phyloP scores from a whole-genome alignment of 2,113 vertebrate species.

The Syrrhaptes paradoxus region DNA sequence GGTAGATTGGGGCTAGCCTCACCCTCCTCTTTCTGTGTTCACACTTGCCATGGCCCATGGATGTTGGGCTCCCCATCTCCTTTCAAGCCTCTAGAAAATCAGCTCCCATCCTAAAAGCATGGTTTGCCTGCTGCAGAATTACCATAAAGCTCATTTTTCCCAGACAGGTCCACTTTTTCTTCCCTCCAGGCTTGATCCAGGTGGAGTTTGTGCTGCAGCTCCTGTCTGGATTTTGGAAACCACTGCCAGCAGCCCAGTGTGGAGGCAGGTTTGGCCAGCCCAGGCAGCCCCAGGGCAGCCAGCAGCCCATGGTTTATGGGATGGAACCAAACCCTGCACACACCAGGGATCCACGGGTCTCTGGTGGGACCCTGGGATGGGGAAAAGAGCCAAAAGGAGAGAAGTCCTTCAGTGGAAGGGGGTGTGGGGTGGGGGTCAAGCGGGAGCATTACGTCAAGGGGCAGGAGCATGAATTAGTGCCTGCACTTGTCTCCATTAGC shows the following conservation, averaged over 20 bases:
- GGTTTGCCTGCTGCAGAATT: conserved; percentile 9
- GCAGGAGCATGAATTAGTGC: neutral
- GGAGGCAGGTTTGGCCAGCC: neutral
- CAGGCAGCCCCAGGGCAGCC: neutral
- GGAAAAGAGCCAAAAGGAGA: neutral
- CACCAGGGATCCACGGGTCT: no score
- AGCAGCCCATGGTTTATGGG: neutral
- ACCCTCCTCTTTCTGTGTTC: neutral
- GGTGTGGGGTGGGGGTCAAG: neutral
- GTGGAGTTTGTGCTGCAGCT: neutral
- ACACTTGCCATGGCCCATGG: neutral
- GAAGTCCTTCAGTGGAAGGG: neutral
- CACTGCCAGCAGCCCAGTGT: neutral
- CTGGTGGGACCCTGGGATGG: neutral
- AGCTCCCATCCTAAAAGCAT: neutral
- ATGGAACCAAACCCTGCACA: rapidly evolving
- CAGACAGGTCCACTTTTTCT: neutral
- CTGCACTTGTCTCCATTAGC: neutral
- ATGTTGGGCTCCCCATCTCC: neutral
- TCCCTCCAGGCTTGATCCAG: neutral
- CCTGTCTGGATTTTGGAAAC: conserved; percentile 31
- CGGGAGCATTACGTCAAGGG: neutral
- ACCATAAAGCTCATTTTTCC: conserved; percentile 31
- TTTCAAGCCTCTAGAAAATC: neutral
- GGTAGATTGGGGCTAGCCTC: conserved; percentile 16